phyloP scores from a whole-genome alignment of 2,797 vertebrate genomes.

The Chiroxiphia lanceolata region DNA sequence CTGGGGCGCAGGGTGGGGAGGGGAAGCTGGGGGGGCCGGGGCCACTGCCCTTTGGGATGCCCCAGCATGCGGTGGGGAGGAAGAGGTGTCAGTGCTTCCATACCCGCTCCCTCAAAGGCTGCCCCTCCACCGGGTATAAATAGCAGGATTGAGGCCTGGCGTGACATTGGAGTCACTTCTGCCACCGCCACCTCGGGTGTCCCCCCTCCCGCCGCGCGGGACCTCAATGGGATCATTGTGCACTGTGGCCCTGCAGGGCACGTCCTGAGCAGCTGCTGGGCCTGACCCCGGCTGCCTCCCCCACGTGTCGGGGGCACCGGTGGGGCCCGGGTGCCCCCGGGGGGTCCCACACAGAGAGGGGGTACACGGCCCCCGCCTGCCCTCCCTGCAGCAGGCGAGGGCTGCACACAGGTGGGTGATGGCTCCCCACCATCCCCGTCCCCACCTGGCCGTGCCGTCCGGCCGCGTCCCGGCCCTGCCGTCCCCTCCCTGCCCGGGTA shows the following conservation, averaged over 20 bases:
- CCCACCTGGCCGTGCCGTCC: not conserved
- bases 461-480: not conserved
- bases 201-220: not conserved
- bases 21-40: not conserved
- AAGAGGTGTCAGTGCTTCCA: not conserved
- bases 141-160: not conserved
- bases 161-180: slow-evolving; percentile 16
- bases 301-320: not conserved
- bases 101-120: not conserved
- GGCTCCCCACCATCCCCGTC: not conserved
- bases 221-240: slow-evolving; percentile 40
- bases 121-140: not conserved
- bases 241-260: not conserved
- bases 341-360: not conserved
- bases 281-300: not conserved
- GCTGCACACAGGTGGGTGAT: rapidly evolving
- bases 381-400: too few relatives aligned
- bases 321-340: not conserved
- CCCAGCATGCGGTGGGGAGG: not conserved
- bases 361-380: rapidly evolving
- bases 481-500: slow-evolving; percentile 24
- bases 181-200: not conserved
- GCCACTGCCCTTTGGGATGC: not conserved
- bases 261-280: slow-evolving; percentile 24
- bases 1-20: not conserved